Evolutionary conservation across 2,888 invertebrate species (phyloP), one percentile per base, ranked within the genome.

Genomic region (Drosophila crucigera): DNA sequence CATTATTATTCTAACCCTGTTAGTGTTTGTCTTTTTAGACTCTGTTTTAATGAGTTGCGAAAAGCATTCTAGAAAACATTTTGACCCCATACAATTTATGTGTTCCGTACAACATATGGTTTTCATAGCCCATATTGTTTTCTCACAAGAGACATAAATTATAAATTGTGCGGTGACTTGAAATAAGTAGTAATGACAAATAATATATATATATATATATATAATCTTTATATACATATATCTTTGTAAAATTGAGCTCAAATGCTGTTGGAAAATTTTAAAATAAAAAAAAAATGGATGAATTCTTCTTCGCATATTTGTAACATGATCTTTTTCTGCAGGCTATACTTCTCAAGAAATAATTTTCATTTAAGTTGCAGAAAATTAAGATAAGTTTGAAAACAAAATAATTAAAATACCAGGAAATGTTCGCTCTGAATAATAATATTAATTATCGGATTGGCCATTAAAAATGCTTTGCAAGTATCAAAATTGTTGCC

Each of bases 1-100:
- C 54, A 68, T 81, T 84, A 78, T 74, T 82, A 66, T 75, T 61
- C 73, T 59, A 76, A 73, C 74, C 78, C 56, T 66, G 74, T 50
- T 39, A 31, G 43, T 58, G 50, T 53, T 60, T 68, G 55, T 10
- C 39, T 82, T 74, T 78, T 68, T 0, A 16, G 9, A 47, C 47
- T 16, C 16, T 9, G 47, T 16, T 25, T 2, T 47, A 25, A 50
- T 28, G 19, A 50, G 28, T 10, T 28, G 28, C 10, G 5, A 28
- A 28, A 50, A 19, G 10, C 50, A 16, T 19, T 3, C 10, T 5
- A 11, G 10, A 50, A 50, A 28, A 9, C 2, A 16, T 47, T 47
- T 47, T 0, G 22, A 25, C 22, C 2, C 1, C 4, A 25, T 4
- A 5, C 0, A 22, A 14, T 43, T 22, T 22, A 22, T 22, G 43